Percentiles rank a stretch among this genome's conserved stretches.
Conservation (phyloP, 2,113 vertebrate genomes). For the Oenanthe melanoleuca region DNA sequence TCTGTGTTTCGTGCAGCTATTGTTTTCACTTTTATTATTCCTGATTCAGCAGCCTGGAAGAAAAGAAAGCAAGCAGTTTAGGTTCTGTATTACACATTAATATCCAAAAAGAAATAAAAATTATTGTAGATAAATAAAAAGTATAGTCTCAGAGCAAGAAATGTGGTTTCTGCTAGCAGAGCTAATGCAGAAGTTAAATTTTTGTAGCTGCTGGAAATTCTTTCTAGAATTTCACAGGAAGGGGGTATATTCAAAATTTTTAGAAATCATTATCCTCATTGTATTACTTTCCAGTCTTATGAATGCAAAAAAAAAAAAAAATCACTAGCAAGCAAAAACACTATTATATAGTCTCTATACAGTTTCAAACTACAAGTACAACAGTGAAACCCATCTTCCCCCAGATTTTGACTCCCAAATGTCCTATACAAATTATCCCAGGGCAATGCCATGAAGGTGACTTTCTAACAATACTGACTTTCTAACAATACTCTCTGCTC, state of each 20-base stretch:
- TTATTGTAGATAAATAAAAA: not conserved
- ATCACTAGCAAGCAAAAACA: not conserved
- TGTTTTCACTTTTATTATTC: constrained; percentile 99
- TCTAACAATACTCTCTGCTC: not conserved
- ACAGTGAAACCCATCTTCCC: not conserved
- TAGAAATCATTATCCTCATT: not conserved
- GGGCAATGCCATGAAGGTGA: not conserved
- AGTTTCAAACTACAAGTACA: not conserved
- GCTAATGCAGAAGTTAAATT: not conserved
- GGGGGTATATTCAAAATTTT: not conserved
- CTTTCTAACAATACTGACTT: not conserved
- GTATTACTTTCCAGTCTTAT: not conserved
- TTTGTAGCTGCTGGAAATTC: not conserved
- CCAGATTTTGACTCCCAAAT: not conserved
- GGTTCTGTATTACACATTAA: not conserved
- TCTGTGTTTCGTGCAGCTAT: constrained; percentile 93
- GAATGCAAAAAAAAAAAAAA: not conserved
- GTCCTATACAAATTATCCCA: not conserved
- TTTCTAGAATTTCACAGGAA: not conserved
- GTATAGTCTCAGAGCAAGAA: not conserved
- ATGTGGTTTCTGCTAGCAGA: not conserved
- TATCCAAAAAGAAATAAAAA: constrained; percentile 24
- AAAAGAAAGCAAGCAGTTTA: constrained; percentile 57
- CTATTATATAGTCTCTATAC: not conserved
- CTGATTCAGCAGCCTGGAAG: constrained; percentile 95